Evolutionary conservation across 64 coral and sea anemone genomes (phyloP).

Genomic region (Pocillopora damicornis): DNA sequence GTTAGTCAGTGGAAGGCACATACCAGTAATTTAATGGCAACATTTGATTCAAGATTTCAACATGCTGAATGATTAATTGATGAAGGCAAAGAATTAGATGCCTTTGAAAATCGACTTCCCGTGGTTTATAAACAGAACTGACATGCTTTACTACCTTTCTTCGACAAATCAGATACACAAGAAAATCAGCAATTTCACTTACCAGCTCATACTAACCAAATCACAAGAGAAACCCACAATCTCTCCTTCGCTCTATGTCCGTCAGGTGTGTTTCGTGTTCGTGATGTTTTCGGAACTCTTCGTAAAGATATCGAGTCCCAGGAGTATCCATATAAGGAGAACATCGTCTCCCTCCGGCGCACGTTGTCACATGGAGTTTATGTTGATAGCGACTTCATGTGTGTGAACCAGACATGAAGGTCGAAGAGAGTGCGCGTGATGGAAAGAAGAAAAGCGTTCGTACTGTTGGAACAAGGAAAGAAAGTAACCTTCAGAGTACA

Average conservation of each 20-base stretch:
- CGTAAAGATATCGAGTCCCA: neutral
- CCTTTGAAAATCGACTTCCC: neutral
- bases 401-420: neutral
- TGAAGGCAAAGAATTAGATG: neutral
- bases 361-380: conserved; percentile 15
- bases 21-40: too few relatives aligned
- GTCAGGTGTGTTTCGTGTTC: neutral
- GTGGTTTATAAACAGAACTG: neutral
- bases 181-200: neutral
- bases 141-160: neutral
- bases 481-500: neutral
- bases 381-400: neutral
- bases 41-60: too few relatives aligned
- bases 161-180: neutral
- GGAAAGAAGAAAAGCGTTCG: neutral
- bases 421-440: neutral
- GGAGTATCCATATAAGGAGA: conserved; percentile 16
- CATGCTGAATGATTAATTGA: too few relatives aligned
- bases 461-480: neutral
- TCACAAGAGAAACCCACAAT: neutral
- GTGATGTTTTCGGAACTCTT: neutral
- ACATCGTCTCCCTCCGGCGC: neutral
- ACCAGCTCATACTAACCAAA: conserved; percentile 33
- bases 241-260: neutral
- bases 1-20: too few relatives aligned